Percentiles rank a stretch among this genome's conserved stretches.
Conservation (phyloP, 2,888 invertebrate genomes). For the Morpho helenor region DNA sequence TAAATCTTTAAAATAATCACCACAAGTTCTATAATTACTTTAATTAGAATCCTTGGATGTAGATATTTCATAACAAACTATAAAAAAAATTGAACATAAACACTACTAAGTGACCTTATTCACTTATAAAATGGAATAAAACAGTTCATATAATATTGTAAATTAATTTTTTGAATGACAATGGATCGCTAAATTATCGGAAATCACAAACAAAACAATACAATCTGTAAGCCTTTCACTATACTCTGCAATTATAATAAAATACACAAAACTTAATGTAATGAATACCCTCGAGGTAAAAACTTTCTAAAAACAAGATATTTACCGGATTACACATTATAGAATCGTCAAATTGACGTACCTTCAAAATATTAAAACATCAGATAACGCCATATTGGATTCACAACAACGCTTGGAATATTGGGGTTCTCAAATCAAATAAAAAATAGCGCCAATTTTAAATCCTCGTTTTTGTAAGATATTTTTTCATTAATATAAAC, state of each 20-base stretch:
- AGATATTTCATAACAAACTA: constrained; percentile 43
- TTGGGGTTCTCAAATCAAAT: constrained; percentile 70
- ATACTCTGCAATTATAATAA: constrained; percentile 47
- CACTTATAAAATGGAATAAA: constrained; percentile 15
- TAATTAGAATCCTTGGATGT: constrained; percentile 65
- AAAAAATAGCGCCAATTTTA: constrained; percentile 51
- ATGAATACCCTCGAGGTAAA: constrained; percentile 37
- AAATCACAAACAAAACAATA: constrained; percentile 79
- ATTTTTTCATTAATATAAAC: neutral
- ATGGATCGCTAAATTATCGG: constrained; percentile 67
- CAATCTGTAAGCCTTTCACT: constrained; percentile 63
- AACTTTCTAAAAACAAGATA: constrained; percentile 52
- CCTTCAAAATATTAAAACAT: constrained; percentile 79
- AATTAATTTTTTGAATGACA: constrained; percentile 31
- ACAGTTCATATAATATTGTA: constrained; percentile 24
- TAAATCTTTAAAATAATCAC: constrained; percentile 39
- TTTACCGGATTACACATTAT: constrained; percentile 70
- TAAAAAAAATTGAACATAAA: constrained; percentile 37
- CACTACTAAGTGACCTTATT: constrained; percentile 9
- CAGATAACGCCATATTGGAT: constrained; percentile 84
- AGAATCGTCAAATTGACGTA: constrained; percentile 79
- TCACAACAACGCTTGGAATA: constrained; percentile 84
- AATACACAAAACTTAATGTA: constrained; percentile 37
- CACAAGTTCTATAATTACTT: constrained; percentile 58
- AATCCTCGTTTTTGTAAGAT: constrained; percentile 29